Conservation (phyloP, 2,113 vertebrate genomes). For the Myrmecobius fasciatus region DNA sequence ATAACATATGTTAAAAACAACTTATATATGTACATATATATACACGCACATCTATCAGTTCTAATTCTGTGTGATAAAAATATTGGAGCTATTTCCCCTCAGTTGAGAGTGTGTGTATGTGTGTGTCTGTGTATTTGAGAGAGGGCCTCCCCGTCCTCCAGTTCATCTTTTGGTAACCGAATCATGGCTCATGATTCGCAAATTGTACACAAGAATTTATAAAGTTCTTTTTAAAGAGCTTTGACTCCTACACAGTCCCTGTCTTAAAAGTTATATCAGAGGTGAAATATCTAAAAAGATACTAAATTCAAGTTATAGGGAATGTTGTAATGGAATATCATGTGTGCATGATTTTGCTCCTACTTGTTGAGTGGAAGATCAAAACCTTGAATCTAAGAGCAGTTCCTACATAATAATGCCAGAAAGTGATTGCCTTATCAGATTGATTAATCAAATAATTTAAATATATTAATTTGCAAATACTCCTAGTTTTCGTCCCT, state of each 20-base stretch:
- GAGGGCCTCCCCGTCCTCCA: neutral
- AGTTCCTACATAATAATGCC: neutral
- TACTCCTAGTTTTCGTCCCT: neutral
- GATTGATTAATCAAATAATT: neutral
- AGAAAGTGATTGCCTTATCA: neutral
- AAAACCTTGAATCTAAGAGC: neutral
- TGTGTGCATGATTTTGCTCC: neutral
- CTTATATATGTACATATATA: neutral
- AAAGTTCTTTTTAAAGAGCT: neutral
- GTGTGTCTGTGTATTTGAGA: neutral
- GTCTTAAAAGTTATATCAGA: neutral
- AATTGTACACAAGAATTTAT: neutral
- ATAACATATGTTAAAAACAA: neutral
- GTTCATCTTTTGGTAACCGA: neutral
- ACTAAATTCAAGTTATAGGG: neutral
- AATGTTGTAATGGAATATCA: neutral
- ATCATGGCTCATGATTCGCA: neutral
- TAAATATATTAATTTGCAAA: neutral
- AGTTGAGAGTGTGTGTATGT: neutral
- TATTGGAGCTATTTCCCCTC: neutral
- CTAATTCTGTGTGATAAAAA: neutral
- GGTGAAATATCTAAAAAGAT: neutral
- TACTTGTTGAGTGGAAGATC: neutral
- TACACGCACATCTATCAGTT: neutral
- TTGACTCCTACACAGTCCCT: neutral